Conservation (phyloP, 1,140 invertebrate species). For the Ceratitis capitata region DNA sequence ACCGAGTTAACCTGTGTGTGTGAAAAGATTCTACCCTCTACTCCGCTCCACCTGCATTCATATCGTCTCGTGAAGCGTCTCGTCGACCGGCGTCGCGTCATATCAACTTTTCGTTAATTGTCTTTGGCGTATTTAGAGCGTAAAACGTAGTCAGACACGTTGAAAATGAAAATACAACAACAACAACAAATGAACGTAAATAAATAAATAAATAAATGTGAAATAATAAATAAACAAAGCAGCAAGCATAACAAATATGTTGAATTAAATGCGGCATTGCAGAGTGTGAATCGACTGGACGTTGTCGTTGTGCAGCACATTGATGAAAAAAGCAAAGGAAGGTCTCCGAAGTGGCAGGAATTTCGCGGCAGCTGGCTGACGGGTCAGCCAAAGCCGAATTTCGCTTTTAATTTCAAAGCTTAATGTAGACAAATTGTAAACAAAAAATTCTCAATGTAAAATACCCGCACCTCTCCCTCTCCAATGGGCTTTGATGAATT, state of each 20-base stretch:
- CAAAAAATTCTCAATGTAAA: background rate
- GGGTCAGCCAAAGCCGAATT: background rate
- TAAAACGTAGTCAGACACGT: conserved; percentile 64
- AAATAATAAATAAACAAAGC: background rate
- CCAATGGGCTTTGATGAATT: background rate
- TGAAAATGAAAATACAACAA: conserved; percentile 2
- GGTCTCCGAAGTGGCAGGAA: too few species aligned
- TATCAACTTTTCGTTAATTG: conserved; percentile 54
- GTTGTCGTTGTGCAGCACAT: background rate
- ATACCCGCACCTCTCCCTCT: background rate
- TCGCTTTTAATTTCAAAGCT: conserved; percentile 22
- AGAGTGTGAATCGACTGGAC: background rate
- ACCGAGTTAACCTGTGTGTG: background rate
- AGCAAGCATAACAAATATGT: background rate
- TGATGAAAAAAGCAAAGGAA: background rate
- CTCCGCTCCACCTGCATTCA: background rate
- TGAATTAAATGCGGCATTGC: background rate
- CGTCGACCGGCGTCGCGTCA: background rate
- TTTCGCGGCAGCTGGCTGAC: background rate
- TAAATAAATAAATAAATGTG: conserved; percentile 1
- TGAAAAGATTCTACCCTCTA: background rate
- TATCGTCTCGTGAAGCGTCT: background rate
- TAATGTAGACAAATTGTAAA: conserved; percentile 13
- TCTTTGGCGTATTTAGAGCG: conserved; percentile 65
- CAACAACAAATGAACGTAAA: background rate